Evolutionary conservation across 2,888 invertebrate species (phyloP), one percentile per base, ranked within the genome.

Genomic region (Disparrhopalites patrizii): DNA sequence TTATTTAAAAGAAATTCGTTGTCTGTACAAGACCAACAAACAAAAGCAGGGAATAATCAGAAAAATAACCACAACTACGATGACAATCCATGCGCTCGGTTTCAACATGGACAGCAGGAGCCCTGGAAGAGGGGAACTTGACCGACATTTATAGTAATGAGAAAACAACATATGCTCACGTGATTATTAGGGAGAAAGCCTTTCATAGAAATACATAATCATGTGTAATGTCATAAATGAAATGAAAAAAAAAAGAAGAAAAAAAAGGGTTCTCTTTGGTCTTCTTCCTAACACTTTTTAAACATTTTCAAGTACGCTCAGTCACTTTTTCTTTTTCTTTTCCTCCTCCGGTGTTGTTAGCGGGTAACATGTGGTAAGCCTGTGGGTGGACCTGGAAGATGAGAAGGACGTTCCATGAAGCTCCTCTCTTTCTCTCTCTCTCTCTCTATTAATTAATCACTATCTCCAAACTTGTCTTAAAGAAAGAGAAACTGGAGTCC

Each of bases 321-420:
- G 43, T 18, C n/a, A n/a, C n/a, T n/a, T n/a, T n/a, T n/a, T n/a
- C n/a, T n/a, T n/a, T n/a, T n/a, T n/a, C n/a, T n/a, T n/a, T 40
- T 38, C 40, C 43, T 23, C n/a, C 27, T 8, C 15, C 33, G 20
- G 36, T 23, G 36, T 18, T 47, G 23, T 27, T 31, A 20, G 31
- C 60, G 50, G 50, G 60, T 61, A 61, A 61, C 61, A 61, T 61
- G 52, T 61, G 61, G 61, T 61, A 61, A 61, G 61, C 61, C 61
- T 61, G 31, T 10, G 31, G 47, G 38, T 31, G 33, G 31, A 47
- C 31, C 60, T 60, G 60, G 50, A 51, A 61, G 51, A 61, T 51
- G 51, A 61, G 60, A 47, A 51, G 52, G 51, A 61, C 38, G 51
- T 52, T 61, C 51, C 20, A 18, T 51, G 61, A 61, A 27, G 61